These are phyloP conservation scores for Limnephilus marmoratus DNA, from an alignment of 2,888 invertebrate species.

Conservation along the genomic window DNA sequence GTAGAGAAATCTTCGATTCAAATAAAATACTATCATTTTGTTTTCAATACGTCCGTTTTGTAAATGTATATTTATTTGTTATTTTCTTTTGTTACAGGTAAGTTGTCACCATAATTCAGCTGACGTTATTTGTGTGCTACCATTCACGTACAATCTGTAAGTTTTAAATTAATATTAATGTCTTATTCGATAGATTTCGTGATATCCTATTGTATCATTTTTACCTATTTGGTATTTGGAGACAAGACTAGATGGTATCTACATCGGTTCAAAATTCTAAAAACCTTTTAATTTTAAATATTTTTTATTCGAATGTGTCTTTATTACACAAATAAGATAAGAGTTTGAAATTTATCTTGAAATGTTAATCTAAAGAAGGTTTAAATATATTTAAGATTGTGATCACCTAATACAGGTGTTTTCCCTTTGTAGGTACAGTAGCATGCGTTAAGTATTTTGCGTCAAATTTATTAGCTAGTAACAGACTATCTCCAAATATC, in stretches of 20 bases:
- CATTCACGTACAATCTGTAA: neutral
- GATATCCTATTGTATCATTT: neutral
- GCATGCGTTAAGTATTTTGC: neutral
- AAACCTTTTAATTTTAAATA: neutral
- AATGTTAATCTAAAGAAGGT: neutral
- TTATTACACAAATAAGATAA: neutral
- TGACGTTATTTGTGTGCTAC: neutral
- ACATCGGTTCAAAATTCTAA: neutral
- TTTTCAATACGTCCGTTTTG: neutral
- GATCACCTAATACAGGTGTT: neutral
- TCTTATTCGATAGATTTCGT: neutral
- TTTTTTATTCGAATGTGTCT: neutral
- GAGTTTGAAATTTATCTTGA: neutral
- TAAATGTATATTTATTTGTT: neutral
- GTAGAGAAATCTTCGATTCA: neutral
- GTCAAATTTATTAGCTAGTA: neutral
- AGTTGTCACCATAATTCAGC: neutral
- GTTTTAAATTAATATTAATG: neutral
- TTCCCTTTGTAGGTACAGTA: neutral
- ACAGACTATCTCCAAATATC: conserved; percentile 17
- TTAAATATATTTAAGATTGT: neutral
- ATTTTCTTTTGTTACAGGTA: conserved; percentile 5
- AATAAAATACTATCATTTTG: neutral
- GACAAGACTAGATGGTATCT: neutral
- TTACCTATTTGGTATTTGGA: neutral